A percentile compares a stretch with the other conserved stretches of the same genome.
These are phyloP conservation scores for Megatriorchis doriae DNA, from an alignment of 2,113 vertebrate species.

Conservation along the genomic window DNA sequence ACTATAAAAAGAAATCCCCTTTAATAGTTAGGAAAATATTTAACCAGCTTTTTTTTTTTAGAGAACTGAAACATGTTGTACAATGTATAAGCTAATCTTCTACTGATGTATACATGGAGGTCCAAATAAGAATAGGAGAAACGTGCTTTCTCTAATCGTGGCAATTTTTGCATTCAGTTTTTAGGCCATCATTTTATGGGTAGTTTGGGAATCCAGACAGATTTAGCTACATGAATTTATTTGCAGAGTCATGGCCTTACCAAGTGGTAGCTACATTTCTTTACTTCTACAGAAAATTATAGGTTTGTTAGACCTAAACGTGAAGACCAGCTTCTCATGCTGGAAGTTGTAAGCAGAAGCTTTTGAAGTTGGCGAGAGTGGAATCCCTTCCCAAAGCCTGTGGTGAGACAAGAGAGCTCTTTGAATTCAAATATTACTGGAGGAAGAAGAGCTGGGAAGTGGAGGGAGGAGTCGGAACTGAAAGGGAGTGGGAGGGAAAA, in stretches of 20 bases:
- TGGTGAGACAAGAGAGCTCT: background rate
- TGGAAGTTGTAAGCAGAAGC: background rate
- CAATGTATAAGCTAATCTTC: background rate
- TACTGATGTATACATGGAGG: background rate
- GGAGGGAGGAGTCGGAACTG: background rate
- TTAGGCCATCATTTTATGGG: background rate
- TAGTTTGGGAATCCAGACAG: background rate
- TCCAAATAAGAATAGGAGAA: slow-evolving; percentile 5
- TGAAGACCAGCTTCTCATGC: background rate
- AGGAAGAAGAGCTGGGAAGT: background rate
- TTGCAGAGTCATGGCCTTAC: background rate
- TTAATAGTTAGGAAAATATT: slow-evolving; percentile 20
- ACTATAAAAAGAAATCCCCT: background rate
- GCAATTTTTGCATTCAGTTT: background rate
- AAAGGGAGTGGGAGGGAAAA: background rate
- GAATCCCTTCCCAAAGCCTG: background rate
- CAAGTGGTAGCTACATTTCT: background rate
- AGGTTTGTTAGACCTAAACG: background rate
- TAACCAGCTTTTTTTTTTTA: background rate
- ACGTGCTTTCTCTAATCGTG: slow-evolving; percentile 6
- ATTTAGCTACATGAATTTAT: background rate
- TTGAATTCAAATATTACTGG: background rate
- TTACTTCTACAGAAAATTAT: background rate
- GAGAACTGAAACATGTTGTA: background rate
- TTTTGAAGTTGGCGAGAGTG: background rate